Evolutionary conservation across 1,140 invertebrate species (phyloP).

Genomic region (Pseudomyrmex dendroicus): DNA sequence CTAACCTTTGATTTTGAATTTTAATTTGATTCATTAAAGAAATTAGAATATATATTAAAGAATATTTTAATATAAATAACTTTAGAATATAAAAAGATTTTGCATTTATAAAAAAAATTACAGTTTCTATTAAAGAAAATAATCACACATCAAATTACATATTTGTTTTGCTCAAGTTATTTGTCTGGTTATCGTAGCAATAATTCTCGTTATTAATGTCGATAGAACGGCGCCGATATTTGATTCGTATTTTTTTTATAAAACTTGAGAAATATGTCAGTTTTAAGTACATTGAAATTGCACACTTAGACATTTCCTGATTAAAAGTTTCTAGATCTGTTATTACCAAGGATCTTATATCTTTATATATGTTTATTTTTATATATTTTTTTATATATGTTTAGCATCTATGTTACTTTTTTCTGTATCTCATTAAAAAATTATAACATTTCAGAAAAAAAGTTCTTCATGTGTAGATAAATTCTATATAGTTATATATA

Average conservation of each 20-base stretch:
- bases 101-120: neutral
- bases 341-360: neutral
- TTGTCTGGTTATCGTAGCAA: neutral
- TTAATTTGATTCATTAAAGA: too few relatives aligned
- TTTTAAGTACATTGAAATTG: neutral
- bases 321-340: neutral
- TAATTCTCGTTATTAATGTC: constrained; percentile 29
- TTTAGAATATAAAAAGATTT: too few relatives aligned
- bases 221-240: neutral
- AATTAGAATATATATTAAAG: too few relatives aligned
- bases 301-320: neutral
- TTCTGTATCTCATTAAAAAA: neutral
- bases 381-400: neutral
- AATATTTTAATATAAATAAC: too few relatives aligned
- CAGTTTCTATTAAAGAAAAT: neutral
- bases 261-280: constrained; percentile 20
- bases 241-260: neutral
- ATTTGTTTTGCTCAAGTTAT: constrained; percentile 11
- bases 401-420: neutral
- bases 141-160: neutral
- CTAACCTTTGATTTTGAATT: too few relatives aligned
- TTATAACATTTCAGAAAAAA: neutral
- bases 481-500: too few relatives aligned
- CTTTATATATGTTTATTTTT: too few relatives aligned
- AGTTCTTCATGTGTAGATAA: too few relatives aligned